phyloP scores from a whole-genome alignment of 2,113 vertebrate genomes.

The Catharus bicknelli region DNA sequence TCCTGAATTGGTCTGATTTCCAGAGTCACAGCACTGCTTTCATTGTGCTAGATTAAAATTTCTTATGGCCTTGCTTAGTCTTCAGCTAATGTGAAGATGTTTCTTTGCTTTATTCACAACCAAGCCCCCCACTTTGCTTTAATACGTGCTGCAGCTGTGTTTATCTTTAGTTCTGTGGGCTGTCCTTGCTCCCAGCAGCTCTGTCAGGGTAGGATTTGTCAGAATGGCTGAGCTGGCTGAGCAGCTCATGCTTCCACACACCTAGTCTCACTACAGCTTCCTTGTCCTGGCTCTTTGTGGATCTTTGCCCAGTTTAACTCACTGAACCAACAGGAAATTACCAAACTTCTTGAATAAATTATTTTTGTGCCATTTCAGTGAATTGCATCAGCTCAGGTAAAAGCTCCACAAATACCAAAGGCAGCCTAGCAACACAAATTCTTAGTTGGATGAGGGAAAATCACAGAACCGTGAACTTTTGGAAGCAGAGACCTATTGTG shows the following conservation, averaged over 20 bases:
- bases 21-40: neutral
- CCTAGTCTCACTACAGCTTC: neutral
- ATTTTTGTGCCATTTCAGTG: neutral
- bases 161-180: neutral
- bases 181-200: neutral
- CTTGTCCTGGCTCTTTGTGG: neutral
- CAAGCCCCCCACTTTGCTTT: neutral
- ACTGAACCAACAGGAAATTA: neutral
- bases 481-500: neutral
- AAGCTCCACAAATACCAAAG: neutral
- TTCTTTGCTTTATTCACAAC: neutral
- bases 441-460: neutral
- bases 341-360: neutral
- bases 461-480: neutral
- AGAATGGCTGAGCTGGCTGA: neutral
- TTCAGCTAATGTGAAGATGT: neutral
- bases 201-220: neutral
- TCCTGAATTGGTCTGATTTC: neutral
- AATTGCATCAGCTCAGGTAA: neutral
- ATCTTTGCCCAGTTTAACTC: neutral
- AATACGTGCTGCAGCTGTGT: neutral
- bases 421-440: neutral
- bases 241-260: neutral
- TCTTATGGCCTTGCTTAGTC: neutral
- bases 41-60: neutral